Conservation (phyloP, 1,140 invertebrate genomes). For the Diprion similis region DNA sequence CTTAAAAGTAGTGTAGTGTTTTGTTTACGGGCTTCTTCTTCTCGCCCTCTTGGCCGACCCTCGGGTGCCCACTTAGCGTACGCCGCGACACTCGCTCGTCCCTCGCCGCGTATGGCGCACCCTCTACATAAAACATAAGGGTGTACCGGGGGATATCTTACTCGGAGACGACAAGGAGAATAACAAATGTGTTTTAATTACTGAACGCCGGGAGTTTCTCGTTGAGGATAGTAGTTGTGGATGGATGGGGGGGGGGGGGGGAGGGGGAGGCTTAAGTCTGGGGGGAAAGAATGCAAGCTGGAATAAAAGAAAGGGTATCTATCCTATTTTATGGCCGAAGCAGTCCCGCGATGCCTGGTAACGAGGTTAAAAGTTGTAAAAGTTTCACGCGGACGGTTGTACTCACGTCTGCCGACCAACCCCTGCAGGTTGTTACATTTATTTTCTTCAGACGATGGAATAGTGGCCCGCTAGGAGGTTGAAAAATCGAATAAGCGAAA, state of each 20-base stretch:
- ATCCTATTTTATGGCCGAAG: not conserved
- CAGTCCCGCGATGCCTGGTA: not conserved
- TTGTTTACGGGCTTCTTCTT: too few relatives aligned
- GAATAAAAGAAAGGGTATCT: not conserved
- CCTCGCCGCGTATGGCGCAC: too few relatives aligned
- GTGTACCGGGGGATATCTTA: not conserved
- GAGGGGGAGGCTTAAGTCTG: too few relatives aligned
- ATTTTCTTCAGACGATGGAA: not conserved
- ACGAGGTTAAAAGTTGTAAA: not conserved
- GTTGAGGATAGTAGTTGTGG: too few relatives aligned
- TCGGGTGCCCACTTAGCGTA: too few relatives aligned
- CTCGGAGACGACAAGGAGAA: not conserved
- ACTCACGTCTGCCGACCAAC: not conserved
- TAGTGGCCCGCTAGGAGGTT: too few relatives aligned
- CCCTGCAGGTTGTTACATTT: not conserved
- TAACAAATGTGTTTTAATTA: conserved; percentile 6
- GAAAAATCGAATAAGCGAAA: too few relatives aligned
- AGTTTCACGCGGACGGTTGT: not conserved
- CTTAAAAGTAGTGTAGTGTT: too few relatives aligned
- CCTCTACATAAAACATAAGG: not conserved
- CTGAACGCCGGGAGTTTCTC: not conserved
- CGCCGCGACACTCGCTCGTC: too few relatives aligned
- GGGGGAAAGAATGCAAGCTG: not conserved
- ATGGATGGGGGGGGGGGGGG: too few relatives aligned
- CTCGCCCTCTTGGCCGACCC: too few relatives aligned